Conservation (phyloP, 2,888 invertebrate genomes). For the Hyposoter dolosus region DNA sequence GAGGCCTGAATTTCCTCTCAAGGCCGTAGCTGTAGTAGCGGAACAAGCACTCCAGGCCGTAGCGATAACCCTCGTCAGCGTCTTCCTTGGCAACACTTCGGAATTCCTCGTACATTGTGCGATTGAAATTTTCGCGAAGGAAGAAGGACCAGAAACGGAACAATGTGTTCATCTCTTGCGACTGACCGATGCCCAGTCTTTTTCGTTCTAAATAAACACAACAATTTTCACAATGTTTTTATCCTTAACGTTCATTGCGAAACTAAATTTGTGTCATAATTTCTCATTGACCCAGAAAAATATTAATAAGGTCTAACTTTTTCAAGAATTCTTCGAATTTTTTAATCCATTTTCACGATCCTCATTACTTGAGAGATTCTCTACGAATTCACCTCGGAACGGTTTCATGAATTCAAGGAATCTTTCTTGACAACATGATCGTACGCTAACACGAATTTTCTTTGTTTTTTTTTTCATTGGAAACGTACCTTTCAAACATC, state of each 20-base stretch:
- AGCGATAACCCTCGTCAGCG: slow-evolving; percentile 95
- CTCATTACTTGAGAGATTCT: no score
- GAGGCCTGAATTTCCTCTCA: slow-evolving; percentile 97
- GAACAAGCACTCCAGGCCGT: slow-evolving; percentile 94
- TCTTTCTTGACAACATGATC: slow-evolving; percentile 8
- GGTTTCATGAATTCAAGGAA: no score
- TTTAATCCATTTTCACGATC: no score
- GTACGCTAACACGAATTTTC: not conserved
- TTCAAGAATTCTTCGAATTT: no score
- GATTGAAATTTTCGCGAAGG: slow-evolving; percentile 98
- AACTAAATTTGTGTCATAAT: no score
- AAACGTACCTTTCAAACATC: slow-evolving; percentile 94
- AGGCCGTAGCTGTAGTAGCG: slow-evolving; percentile 99
- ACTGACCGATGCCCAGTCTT: slow-evolving; percentile 96
- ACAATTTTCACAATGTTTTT: not conserved
- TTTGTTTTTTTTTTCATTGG: slow-evolving; percentile 9
- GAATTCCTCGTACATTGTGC: slow-evolving; percentile 99
- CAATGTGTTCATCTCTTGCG: slow-evolving; percentile 99
- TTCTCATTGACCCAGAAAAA: no score
- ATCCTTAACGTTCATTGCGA: slow-evolving; percentile 2
- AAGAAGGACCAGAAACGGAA: slow-evolving; percentile 99
- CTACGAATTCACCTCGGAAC: no score
- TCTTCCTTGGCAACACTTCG: slow-evolving; percentile 96
- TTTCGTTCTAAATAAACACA: slow-evolving; percentile 90
- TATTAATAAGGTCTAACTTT: no score